Conservation (phyloP, 2,888 invertebrate species). For the Ennomos quercinarius region DNA sequence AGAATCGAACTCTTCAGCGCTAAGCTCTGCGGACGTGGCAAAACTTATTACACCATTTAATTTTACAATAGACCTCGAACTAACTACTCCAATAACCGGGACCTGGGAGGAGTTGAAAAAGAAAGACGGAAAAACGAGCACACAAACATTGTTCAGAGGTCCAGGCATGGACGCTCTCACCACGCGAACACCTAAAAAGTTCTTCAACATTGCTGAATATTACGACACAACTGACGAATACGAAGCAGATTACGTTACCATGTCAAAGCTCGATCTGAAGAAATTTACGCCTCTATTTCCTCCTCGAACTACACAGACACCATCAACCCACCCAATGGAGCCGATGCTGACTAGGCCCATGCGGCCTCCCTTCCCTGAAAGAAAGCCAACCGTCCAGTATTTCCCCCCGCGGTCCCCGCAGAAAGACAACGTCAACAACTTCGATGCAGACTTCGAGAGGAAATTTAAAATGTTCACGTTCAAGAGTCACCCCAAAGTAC, state of each 20-base stretch:
- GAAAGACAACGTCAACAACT: constrained; percentile 52
- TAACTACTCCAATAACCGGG: constrained; percentile 21
- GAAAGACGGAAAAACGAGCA: constrained; percentile 30
- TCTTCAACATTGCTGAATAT: constrained; percentile 60
- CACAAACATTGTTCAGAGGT: constrained; percentile 37
- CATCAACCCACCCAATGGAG: constrained; percentile 21
- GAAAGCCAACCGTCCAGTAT: constrained; percentile 71
- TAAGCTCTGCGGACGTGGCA: constrained; percentile 16
- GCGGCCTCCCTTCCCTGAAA: constrained; percentile 51
- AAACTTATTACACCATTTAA: constrained; percentile 11
- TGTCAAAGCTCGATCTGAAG: constrained; percentile 70
- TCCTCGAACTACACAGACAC: constrained; percentile 39
- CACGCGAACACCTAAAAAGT: constrained; percentile 54
- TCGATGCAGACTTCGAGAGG: constrained; percentile 54
- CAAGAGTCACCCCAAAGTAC: constrained; percentile 35
- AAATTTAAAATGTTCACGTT: constrained; percentile 56
- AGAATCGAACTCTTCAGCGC: constrained; percentile 16
- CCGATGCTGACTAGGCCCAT: constrained; percentile 31
- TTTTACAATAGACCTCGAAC: constrained; percentile 1
- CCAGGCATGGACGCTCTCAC: constrained; percentile 37
- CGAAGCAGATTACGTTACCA: constrained; percentile 64
- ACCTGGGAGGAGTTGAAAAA: constrained; percentile 19
- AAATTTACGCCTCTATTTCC: constrained; percentile 47
- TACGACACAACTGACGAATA: constrained; percentile 70
- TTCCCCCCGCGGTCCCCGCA: constrained; percentile 68